Evolutionary conservation across 2,888 invertebrate species (phyloP).

Genomic region (Ormyrus rosae): DNA sequence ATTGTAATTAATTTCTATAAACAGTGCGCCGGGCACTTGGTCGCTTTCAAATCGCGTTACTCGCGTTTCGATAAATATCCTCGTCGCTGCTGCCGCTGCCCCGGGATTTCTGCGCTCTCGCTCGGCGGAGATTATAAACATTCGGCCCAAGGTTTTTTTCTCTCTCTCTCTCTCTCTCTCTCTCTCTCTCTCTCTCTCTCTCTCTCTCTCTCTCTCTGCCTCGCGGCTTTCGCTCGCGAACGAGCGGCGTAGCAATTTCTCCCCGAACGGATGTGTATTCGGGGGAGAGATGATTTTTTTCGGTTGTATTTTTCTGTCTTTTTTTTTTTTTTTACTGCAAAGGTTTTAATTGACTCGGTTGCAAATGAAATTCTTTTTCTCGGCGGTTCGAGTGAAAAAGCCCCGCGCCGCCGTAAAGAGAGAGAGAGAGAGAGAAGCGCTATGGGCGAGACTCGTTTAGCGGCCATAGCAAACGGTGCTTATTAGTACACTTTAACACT

Average conservation of each 20-base stretch:
- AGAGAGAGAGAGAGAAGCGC: neutral
- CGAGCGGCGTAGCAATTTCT: too few relatives aligned
- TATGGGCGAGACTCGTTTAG: conserved; percentile 15
- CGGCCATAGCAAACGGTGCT: conserved; percentile 2
- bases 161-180: neutral
- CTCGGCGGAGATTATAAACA: too few relatives aligned
- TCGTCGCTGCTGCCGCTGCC: too few relatives aligned
- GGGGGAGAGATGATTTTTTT: conserved; percentile 22
- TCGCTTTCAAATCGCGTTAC: conserved; percentile 40
- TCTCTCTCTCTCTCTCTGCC: neutral
- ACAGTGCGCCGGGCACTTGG: conserved; percentile 11
- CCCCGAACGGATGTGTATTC: neutral
- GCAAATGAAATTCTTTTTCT: neutral
- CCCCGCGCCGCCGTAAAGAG: neutral
- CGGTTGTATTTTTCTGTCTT: neutral
- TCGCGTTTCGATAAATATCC: too few relatives aligned
- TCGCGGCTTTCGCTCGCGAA: neutral
- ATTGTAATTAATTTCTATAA: conserved; percentile 48
- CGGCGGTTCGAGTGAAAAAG: neutral
- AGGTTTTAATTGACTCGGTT: neutral
- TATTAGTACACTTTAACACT: conserved; percentile 41
- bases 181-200: neutral
- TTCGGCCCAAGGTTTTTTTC: too few relatives aligned
- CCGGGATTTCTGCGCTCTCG: too few relatives aligned
- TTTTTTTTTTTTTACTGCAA: neutral